phyloP scores from a whole-genome alignment of 2,113 vertebrate species.

The Naja naja region DNA sequence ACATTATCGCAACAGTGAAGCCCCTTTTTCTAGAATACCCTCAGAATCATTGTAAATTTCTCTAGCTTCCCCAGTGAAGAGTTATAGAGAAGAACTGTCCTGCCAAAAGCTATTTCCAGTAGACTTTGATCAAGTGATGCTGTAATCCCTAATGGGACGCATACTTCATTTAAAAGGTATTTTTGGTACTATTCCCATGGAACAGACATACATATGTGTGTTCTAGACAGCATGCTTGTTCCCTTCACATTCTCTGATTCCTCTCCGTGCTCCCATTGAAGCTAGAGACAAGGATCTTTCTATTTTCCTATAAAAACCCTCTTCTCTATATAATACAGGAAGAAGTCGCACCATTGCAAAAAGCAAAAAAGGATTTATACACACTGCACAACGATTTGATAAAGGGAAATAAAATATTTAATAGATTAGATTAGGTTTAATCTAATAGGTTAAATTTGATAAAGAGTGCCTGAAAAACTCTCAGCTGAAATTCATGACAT shows the following conservation, averaged over 20 bases:
- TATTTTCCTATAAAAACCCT: neutral
- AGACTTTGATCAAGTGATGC: constrained; percentile 78
- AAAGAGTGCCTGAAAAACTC: neutral
- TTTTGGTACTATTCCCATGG: constrained; percentile 76
- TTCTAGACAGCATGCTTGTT: constrained; percentile 36
- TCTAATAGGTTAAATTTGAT: neutral
- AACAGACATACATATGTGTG: constrained; percentile 60
- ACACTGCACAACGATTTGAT: neutral
- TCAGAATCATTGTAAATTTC: constrained; percentile 15
- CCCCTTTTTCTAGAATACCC: neutral
- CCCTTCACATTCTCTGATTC: neutral
- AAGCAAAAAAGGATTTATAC: neutral
- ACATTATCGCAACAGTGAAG: constrained; percentile 34
- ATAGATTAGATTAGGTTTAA: neutral
- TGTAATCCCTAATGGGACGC: constrained; percentile 77
- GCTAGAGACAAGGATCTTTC: neutral
- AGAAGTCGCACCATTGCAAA: neutral
- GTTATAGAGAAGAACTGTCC: constrained; percentile 58
- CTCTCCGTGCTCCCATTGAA: neutral
- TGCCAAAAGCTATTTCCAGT: constrained; percentile 78
- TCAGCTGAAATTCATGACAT: neutral
- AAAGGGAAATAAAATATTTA: neutral
- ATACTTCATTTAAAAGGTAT: constrained; percentile 78
- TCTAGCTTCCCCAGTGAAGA: constrained; percentile 54
- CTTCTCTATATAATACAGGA: neutral